Evolutionary conservation across 2,888 invertebrate genomes (phyloP).

Genomic region (Sicus ferrugineus): DNA sequence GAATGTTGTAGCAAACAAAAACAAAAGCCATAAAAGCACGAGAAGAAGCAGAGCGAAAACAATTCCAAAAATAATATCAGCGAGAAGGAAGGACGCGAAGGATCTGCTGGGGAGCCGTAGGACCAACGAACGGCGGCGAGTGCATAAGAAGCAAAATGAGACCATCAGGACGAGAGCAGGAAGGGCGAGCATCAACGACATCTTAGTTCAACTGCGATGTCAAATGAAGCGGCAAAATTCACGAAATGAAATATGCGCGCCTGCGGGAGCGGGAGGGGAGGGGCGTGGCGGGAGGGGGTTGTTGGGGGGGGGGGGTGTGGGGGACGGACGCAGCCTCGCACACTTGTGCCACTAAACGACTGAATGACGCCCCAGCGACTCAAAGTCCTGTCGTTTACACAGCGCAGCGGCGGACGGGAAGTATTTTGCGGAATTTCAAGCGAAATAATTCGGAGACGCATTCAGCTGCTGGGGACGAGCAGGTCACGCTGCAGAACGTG

Average conservation of each 20-base stretch:
- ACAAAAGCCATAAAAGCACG: conserved; percentile 46
- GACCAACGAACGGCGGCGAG: conserved; percentile 16
- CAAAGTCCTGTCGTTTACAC: conserved; percentile 38
- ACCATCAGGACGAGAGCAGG: background rate
- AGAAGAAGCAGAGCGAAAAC: background rate
- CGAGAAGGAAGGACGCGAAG: conserved; percentile 26
- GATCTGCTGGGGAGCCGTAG: conserved; percentile 25
- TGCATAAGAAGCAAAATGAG: background rate
- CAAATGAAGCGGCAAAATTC: conserved; percentile 62
- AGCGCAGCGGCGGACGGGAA: background rate
- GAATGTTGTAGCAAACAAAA: background rate
- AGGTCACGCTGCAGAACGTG: conserved; percentile 50
- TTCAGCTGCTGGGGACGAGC: conserved; percentile 58
- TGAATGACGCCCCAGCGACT: conserved; percentile 61
- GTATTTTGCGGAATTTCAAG: conserved; percentile 15
- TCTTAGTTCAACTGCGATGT: conserved; percentile 45
- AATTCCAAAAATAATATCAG: conserved; percentile 7
- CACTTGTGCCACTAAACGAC: conserved; percentile 39
- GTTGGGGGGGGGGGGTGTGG: background rate
- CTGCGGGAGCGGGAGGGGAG: conserved; percentile 15
- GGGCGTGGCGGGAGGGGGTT: background rate
- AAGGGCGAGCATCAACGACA: conserved; percentile 9
- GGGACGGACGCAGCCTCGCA: background rate
- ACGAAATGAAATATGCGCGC: conserved; percentile 59
- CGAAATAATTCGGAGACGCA: conserved; percentile 21